Evolutionary conservation across 2,888 invertebrate genomes (phyloP).

Genomic region (Agrotis segetum): DNA sequence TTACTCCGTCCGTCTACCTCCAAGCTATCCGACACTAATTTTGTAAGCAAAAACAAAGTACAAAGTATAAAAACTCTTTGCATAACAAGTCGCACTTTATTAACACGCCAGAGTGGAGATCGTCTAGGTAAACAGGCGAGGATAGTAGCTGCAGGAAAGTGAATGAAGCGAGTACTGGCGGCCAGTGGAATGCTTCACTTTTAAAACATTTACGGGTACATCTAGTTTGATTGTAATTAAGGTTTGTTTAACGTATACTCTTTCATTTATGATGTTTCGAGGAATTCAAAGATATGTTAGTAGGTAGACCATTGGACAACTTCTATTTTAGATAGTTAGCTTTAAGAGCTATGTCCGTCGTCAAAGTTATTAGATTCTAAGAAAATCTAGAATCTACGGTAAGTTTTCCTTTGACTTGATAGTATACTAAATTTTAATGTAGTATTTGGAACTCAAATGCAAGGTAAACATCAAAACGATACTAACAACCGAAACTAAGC

Average conservation of each 20-base stretch:
- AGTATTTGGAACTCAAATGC: background rate
- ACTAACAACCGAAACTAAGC: background rate
- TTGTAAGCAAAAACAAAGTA: conserved; percentile 37
- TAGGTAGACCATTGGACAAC: too few relatives aligned
- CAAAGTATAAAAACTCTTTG: conserved; percentile 51
- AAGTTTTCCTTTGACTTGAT: background rate
- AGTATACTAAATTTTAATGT: too few relatives aligned
- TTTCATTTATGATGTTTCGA: background rate
- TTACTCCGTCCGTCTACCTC: background rate
- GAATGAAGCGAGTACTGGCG: conserved; percentile 5
- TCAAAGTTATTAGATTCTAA: background rate
- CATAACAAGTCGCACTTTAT: conserved; percentile 53
- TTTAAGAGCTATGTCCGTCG: background rate
- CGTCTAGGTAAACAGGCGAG: conserved; percentile 28
- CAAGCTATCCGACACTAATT: conserved; percentile 26
- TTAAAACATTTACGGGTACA: conserved; percentile 22
- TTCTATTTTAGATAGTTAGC: background rate
- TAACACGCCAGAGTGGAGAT: conserved; percentile 45
- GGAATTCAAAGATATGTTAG: background rate
- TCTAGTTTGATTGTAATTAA: conserved; percentile 17
- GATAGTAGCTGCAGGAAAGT: conserved; percentile 6
- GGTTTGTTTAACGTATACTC: conserved; percentile 2
- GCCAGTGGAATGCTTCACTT: conserved; percentile 6
- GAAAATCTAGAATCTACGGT: background rate
- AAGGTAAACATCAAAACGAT: background rate